Evolutionary conservation across 2,797 vertebrate species (phyloP).

Genomic region (Sebastolobus altivelis): DNA sequence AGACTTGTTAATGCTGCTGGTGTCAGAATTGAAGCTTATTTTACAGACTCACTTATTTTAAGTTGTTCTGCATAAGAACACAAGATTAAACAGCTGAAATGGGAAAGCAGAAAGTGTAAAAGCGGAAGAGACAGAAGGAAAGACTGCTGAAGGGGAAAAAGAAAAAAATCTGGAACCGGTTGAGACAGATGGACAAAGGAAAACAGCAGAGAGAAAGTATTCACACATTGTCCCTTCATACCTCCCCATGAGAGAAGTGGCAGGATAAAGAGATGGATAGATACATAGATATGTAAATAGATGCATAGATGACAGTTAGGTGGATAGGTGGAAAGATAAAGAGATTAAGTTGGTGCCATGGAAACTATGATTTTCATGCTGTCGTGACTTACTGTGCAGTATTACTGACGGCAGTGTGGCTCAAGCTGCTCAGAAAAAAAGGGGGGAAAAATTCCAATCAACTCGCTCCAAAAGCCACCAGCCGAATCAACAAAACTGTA

Average conservation of each 20-base stretch:
- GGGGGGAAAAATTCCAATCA: slow-evolving; percentile 50
- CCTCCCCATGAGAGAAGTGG: neutral
- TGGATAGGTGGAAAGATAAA: neutral
- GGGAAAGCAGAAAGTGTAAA: slow-evolving; percentile 20
- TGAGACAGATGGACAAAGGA: slow-evolving; percentile 40
- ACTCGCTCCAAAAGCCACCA: slow-evolving; percentile 48
- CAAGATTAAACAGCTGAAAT: slow-evolving; percentile 25
- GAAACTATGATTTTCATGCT: neutral
- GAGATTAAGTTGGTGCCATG: neutral
- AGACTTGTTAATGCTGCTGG: slow-evolving; percentile 15
- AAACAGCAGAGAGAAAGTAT: neutral
- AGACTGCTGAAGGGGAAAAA: neutral
- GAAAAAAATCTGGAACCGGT: neutral
- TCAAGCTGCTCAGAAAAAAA: slow-evolving; percentile 15
- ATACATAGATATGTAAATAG: neutral
- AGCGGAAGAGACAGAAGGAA: slow-evolving; percentile 21
- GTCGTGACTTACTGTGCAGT: neutral
- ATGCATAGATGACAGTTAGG: neutral
- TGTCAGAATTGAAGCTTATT: slow-evolving; percentile 28
- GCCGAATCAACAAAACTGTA: slow-evolving; percentile 54
- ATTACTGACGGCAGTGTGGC: slow-evolving; percentile 8
- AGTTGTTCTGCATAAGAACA: slow-evolving; percentile 23
- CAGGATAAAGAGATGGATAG: neutral
- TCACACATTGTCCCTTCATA: neutral
- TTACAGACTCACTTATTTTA: slow-evolving; percentile 20